Evolutionary conservation across 2,113 vertebrate species (phyloP).

Genomic region (Zeus faber): DNA sequence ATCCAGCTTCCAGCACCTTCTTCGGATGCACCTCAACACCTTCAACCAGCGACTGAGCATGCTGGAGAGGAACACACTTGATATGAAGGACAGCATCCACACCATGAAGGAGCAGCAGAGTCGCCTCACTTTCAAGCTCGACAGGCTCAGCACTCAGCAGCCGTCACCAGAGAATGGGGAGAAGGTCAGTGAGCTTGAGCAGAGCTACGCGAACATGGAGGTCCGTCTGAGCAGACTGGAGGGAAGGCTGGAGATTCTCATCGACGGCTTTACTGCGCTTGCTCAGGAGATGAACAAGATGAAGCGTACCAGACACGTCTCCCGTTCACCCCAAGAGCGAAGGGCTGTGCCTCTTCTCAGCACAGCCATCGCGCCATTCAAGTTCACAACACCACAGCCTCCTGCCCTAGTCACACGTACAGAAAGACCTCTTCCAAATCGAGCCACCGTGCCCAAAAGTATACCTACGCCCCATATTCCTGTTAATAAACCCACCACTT

Average conservation of each 20-base stretch:
- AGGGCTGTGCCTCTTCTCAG: conserved; percentile 16
- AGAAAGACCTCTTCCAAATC: conserved; percentile 18
- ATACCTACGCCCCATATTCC: conserved; percentile 40
- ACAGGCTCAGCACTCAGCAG: conserved; percentile 36
- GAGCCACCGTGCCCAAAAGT: conserved; percentile 42
- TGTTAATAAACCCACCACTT: conserved; percentile 8
- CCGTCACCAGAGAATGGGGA: conserved; percentile 36
- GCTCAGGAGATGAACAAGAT: conserved; percentile 72
- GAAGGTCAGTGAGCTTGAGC: conserved; percentile 47
- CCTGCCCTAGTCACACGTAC: conserved; percentile 19
- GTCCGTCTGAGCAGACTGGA: conserved; percentile 60
- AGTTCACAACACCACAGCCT: conserved; percentile 24
- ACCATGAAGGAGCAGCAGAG: conserved; percentile 53
- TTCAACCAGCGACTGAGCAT: conserved; percentile 70
- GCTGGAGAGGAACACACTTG: conserved; percentile 70
- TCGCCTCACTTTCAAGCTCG: conserved; percentile 52
- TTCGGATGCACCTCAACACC: conserved; percentile 61
- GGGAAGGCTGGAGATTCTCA: conserved; percentile 68
- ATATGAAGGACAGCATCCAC: conserved; percentile 64
- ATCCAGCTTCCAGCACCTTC: conserved; percentile 58
- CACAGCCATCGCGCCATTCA: conserved; percentile 9
- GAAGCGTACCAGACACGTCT: conserved; percentile 48
- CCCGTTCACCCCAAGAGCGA: conserved; percentile 37
- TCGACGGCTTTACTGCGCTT: conserved; percentile 71
- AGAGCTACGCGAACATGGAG: conserved; percentile 60